phyloP scores from a whole-genome alignment of 2,888 invertebrate genomes.

The Copidosoma aretas region DNA sequence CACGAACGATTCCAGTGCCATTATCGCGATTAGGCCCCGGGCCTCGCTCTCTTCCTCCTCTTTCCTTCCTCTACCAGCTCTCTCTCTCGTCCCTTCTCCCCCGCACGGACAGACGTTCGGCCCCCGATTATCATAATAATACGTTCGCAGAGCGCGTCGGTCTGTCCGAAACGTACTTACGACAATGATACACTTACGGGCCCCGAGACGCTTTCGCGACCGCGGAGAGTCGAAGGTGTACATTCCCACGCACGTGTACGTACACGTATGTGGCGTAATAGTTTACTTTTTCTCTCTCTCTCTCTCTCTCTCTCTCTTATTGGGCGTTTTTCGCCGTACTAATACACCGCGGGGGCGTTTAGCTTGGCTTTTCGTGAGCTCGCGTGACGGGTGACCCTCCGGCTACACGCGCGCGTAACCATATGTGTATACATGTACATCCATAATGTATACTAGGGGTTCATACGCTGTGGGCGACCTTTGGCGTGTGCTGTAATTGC shows the following conservation, averaged over 20 bases:
- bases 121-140: slow-evolving; percentile 60
- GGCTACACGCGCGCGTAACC: too few species aligned
- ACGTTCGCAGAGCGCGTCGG: slow-evolving; percentile 47
- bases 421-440: too few species aligned
- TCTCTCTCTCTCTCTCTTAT: too few species aligned
- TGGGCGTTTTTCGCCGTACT: too few species aligned
- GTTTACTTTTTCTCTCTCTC: not conserved
- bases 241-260: slow-evolving; percentile 32
- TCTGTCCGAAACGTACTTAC: slow-evolving; percentile 53
- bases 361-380: slow-evolving; percentile 10
- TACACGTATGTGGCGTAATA: not conserved
- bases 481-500: too few species aligned
- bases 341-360: slow-evolving; percentile 29
- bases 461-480: too few species aligned
- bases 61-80: too few species aligned
- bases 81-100: slow-evolving; percentile 41
- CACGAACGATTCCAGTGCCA: slow-evolving; percentile 57
- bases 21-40: slow-evolving; percentile 61
- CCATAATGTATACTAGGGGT: too few species aligned
- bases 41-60: slow-evolving; percentile 37
- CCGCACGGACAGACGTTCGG: slow-evolving; percentile 31
- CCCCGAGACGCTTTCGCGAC: too few species aligned
- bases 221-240: not conserved
- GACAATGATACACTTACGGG: slow-evolving; percentile 58
- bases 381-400: too few species aligned